Base-by-base conservation (phyloP, 2,797 vertebrate genomes). In the Pagetopsis macropterus region DNA sequence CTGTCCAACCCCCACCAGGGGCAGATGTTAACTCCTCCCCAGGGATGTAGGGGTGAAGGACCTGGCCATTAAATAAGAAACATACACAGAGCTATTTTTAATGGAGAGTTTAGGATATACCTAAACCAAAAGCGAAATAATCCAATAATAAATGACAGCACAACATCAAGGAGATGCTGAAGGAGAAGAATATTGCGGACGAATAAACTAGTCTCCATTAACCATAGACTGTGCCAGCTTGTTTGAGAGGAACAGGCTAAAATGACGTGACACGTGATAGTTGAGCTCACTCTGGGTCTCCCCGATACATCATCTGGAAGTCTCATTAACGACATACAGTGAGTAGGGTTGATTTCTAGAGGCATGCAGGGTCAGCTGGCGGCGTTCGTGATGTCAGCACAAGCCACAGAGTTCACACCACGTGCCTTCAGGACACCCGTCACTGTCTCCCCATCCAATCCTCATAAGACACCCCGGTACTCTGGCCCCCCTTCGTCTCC, bases 1-100 rank as follows among this genome's bases (percentile, higher is more conserved):
- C 76, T 67, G 68, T 83, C 58, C 83, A 77, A 84, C 91, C 89
- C 90, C 88, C 83, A 82, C 81, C 72, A 78, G 82, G 84, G 87
- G 85, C 89, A 93, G 90, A 92, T 91, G 89, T 89, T 89, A 89
- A 91, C 82, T 79, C 67, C 77, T 88, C 92, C 87, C 89, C 40
- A 37, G 89, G 84, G 89, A 91, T 48, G 45, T 48, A 65, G 76
- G 58, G 82, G 81, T 85, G 82, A 91, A 73, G 45, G 69, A 84
- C 74, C 23, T 21, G 68, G 78, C 74, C 55, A 55, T 59, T 59
- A 75, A 80, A 88, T 77, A 51, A 70, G 16, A 75, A 69, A 67
- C 56, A 58, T 3, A 54, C 46, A 57, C 19, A 66, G 1, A 69
- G 41, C n/a, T 21, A 7, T 63, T 33, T 64, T 49, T 50, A 7